phyloP scores from a whole-genome alignment of 2,113 vertebrate genomes.

The Megaleporinus macrocephalus region DNA sequence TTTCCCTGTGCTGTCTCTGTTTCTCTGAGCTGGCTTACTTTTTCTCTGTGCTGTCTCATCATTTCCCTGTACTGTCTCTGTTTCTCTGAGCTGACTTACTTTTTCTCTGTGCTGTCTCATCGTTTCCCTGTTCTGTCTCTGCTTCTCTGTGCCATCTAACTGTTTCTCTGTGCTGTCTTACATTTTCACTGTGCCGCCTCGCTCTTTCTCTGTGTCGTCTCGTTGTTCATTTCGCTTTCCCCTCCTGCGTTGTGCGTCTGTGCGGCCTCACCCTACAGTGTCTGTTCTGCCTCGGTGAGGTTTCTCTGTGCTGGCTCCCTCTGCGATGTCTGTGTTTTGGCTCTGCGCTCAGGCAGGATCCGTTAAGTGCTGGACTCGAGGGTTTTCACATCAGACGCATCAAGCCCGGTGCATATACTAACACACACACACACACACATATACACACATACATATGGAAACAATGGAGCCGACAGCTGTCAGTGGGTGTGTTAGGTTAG shows the following conservation, averaged over 20 bases:
- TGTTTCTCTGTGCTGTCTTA: neutral
- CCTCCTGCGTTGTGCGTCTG: neutral
- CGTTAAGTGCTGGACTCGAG: neutral
- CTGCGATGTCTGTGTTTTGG: neutral
- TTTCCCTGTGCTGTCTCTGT: neutral
- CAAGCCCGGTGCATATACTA: neutral
- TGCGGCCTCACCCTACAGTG: neutral
- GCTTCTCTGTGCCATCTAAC: too few species aligned
- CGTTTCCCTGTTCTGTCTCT: slow-evolving; percentile 11
- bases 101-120: neutral
- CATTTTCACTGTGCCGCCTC: neutral
- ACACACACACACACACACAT: slow-evolving; percentile 40
- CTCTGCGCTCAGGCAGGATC: neutral
- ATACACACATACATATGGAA: slow-evolving; percentile 50
- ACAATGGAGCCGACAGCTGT: slow-evolving; percentile 62
- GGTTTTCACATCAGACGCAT: neutral
- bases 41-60: neutral
- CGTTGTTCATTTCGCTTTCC: neutral
- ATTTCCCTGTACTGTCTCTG: neutral
- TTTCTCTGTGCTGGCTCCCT: neutral
- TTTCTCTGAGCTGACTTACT: neutral
- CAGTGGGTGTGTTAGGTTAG: slow-evolving; percentile 51
- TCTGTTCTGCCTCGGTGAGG: neutral
- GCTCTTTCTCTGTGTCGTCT: neutral
- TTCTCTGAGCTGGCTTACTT: neutral